A percentile compares a stretch with the other conserved stretches of the same genome.
These are phyloP conservation scores for Agonum fuliginosum DNA, from an alignment of 2,888 invertebrate genomes.

Conservation along the genomic window DNA sequence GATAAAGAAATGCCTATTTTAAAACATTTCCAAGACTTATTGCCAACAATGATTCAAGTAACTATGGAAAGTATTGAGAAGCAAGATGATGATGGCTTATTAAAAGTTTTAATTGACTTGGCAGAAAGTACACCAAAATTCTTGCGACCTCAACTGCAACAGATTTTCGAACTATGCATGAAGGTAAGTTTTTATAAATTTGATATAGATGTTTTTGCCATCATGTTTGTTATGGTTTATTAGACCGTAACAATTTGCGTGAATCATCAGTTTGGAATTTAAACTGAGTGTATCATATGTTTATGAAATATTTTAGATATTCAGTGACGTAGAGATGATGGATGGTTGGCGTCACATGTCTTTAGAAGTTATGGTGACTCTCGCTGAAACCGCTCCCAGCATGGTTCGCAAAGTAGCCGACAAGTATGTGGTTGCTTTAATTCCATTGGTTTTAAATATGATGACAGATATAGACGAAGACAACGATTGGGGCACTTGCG, in stretches of 20 bases:
- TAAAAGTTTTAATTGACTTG: constrained; percentile 95
- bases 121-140: constrained; percentile 96
- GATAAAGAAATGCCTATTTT: constrained; percentile 94
- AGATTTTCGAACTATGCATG: constrained; percentile 91
- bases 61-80: constrained; percentile 88
- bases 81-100: constrained; percentile 90
- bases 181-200: constrained; percentile 73
- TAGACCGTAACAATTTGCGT: constrained; percentile 6
- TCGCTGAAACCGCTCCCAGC: constrained; percentile 96
- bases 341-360: constrained; percentile 93
- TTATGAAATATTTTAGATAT: constrained; percentile 73
- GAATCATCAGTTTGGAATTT: constrained; percentile 13
- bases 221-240: neutral
- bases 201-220: neutral
- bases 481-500: constrained; percentile 89
- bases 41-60: constrained; percentile 86
- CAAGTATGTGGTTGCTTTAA: constrained; percentile 86
- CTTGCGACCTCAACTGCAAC: constrained; percentile 89
- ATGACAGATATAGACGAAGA: constrained; percentile 97
- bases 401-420: constrained; percentile 95
- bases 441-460: constrained; percentile 92
- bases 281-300: constrained; percentile 66
- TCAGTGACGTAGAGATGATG: constrained; percentile 81
- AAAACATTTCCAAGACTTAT: constrained; percentile 90
- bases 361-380: constrained; percentile 87